Percentiles rank a stretch among this genome's conserved stretches.
These are phyloP conservation scores for Mionectes macconnelli DNA, from an alignment of 2,113 vertebrate species.

Conservation along the genomic window DNA sequence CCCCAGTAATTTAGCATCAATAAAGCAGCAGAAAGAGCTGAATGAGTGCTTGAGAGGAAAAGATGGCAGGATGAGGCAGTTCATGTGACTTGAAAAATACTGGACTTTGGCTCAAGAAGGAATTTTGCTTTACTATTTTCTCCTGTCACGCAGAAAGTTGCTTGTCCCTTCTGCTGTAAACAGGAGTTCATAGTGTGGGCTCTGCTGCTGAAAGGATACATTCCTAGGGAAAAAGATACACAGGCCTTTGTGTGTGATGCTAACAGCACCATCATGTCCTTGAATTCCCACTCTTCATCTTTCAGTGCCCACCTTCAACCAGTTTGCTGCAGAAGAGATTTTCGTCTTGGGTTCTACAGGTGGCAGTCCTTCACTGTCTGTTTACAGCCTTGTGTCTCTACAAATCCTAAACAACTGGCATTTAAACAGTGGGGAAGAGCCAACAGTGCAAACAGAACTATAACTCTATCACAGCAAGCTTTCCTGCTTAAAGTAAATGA, in stretches of 20 bases:
- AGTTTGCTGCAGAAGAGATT: not conserved
- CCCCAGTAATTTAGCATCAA: not conserved
- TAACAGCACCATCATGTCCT: not conserved
- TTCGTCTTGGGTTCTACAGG: not conserved
- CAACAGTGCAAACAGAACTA: not conserved
- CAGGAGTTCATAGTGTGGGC: accelerated
- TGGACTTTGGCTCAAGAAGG: not conserved
- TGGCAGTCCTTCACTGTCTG: not conserved
- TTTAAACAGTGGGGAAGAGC: conserved; percentile 3
- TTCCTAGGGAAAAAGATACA: not conserved
- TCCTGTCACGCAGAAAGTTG: not conserved
- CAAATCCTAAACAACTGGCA: conserved; percentile 12
- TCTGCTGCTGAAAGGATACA: not conserved
- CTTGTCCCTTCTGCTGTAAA: not conserved
- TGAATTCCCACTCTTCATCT: not conserved
- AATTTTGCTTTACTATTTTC: not conserved
- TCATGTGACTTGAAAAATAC: not conserved
- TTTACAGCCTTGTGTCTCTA: not conserved
- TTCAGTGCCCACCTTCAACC: not conserved
- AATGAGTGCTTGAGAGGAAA: not conserved
- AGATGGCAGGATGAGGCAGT: not conserved
- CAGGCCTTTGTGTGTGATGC: not conserved
- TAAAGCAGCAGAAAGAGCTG: not conserved
- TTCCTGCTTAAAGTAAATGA: not conserved
- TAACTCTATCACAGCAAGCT: not conserved